Evolutionary conservation across 2,113 vertebrate species (phyloP), one percentile per base, ranked within the genome.

Genomic region (Papio anubis): DNA sequence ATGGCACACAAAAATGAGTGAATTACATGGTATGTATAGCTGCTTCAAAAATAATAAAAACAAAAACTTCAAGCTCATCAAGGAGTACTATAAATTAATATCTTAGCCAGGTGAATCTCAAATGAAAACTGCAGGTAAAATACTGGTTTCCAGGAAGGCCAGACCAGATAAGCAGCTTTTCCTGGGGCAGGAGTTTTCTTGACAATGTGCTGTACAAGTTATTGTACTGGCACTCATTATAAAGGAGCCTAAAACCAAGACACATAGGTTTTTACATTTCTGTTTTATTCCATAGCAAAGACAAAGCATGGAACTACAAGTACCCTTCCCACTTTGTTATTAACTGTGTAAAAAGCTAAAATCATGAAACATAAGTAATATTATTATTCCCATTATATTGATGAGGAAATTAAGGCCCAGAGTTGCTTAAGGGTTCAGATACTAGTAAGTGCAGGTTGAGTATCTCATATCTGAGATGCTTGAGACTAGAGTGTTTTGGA

Each of bases 11-110:
- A 86, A 84, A 84, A 57, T 64, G 25, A 72, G 0, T 38, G 45
- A 73, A 81, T 92, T 16, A 55, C 50, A 92, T 52, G 20, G 2
- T 48, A 32, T 57, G 35, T 82, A 93, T 81, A 59, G 3, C 40
- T 61, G 21, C 70, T 93, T 88, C 88, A 35, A 94, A 95, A 90
- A 85, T 81, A 88, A 76, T 82, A 88, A 87, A 82, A 90, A n/a
- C 14, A 38, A 68, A 93, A 91, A 20, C 8, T 25, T 52, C 52
- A 23, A 64, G 50, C 1, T 72, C n/a, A 66, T 76, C 23, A 17
- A 64, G 9, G 20, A 45, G 0, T 93, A 76, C 13, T 72, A 30
- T 13, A 78, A 16, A 68, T 20, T 27, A 72, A 3, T 95, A 87
- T 52, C 32, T 76, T 59, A 90, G 5, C 18, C 50, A 87, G 20